Base-by-base conservation (phyloP, 53 echinoderm and acorn worm species). In the Holothuria leucospilota region DNA sequence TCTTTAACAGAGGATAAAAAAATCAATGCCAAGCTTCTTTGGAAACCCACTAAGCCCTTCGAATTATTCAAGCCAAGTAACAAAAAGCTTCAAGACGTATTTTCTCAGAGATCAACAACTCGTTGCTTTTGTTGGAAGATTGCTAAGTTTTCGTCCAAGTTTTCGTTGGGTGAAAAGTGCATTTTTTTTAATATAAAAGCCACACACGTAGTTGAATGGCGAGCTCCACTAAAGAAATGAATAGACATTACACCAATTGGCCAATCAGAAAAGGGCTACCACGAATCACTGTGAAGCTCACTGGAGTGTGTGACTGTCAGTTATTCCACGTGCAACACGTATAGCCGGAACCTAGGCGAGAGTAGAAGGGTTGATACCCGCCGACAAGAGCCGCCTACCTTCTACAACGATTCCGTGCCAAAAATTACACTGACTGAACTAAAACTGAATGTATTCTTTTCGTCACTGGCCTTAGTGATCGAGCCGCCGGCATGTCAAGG, bases 401-500 rank as follows among this genome's bases (percentile, higher is more conserved):
- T 61, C 18, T 59, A 80, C 38, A 61, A 61, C 59, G 59, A 59
- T 80, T 61, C 34, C 51, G 49, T 42, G 46, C 24, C 28, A 75
- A 75, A 75, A 75, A 75, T 49, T 25, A 75, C 75, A 75, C 52
- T 72, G 30, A 51, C 53, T 61, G 59, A 61, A 80, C 59, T 80
- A 64, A 83, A 83, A 66, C 84, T 83, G 21, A 67, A 83, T 83
- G 84, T 83, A 51, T 83, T 83, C 84, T 64, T 41, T 67, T 63
- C 64, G 39, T 39, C 65, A 64, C 34, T 67, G 84, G 84, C 84
- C 84, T 83, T 83, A 67, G 41, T 83, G 65, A 83, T 40, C 65
- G 84, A 66, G 84, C 67, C 84, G 84, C 84, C 68, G 84, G 68
- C 65, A 83, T 83, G 84, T 83, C 84, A 83, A 64, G 84, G 84